These are phyloP conservation scores for Acipenser ruthenus DNA, from an alignment of 2,797 vertebrate genomes.

Conservation along the genomic window DNA sequence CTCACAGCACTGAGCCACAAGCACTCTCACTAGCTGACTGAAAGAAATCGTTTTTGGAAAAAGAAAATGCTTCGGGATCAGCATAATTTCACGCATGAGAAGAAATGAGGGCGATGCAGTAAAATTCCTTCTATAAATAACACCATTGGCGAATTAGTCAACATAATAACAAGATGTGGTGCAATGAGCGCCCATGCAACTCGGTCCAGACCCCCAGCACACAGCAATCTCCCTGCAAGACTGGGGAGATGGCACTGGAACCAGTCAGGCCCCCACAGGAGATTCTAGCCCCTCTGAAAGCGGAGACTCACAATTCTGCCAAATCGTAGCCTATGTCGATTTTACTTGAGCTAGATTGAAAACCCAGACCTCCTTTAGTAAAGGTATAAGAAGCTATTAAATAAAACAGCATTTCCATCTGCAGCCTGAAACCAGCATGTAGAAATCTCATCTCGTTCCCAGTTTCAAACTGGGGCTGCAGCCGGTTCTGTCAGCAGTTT, in stretches of 20 bases:
- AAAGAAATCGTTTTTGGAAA: not conserved
- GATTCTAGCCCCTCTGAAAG: not conserved
- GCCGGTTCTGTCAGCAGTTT: no score
- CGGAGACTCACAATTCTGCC: no score
- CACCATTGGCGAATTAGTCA: slow-evolving; percentile 12
- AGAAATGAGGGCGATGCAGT: slow-evolving; percentile 15
- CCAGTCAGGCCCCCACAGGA: not conserved
- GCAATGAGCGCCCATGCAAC: not conserved
- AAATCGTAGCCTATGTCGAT: no score
- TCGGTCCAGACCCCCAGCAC: not conserved
- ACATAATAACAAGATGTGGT: not conserved
- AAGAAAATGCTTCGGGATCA: slow-evolving; percentile 11
- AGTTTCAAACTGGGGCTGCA: no score
- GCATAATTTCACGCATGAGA: slow-evolving; percentile 14
- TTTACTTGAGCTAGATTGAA: no score
- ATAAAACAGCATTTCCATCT: no score
- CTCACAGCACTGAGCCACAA: no score
- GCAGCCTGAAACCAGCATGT: no score
- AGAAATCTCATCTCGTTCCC: no score
- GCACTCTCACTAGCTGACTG: no score
- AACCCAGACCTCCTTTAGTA: no score
- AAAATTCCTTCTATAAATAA: slow-evolving; percentile 18
- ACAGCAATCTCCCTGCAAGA: not conserved
- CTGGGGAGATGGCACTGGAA: not conserved
- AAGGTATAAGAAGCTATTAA: no score